Conservation (phyloP, 2,797 vertebrate genomes). For the Scomberomorus guttatus region DNA sequence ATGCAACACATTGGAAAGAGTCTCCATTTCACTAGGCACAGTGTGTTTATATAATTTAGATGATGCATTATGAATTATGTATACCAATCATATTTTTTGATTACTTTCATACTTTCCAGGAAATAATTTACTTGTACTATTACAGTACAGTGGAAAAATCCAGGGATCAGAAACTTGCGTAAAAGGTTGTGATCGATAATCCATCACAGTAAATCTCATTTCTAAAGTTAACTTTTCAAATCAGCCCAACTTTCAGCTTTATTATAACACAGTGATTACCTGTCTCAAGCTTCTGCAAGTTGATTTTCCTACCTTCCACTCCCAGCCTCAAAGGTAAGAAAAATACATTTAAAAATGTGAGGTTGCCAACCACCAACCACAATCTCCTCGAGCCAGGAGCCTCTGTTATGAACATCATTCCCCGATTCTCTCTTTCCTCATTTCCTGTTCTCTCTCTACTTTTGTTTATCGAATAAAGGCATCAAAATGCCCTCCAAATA, state of each 20-base stretch:
- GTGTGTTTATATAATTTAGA: neutral
- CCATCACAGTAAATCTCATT: neutral
- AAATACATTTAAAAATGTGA: constrained; percentile 7
- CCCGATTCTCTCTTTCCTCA: neutral
- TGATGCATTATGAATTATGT: neutral
- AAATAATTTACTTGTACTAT: neutral
- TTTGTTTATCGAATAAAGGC: neutral
- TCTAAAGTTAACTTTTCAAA: neutral
- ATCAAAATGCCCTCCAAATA: neutral
- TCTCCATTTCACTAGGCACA: neutral
- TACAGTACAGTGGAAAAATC: neutral
- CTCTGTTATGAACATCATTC: neutral
- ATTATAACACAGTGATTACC: neutral
- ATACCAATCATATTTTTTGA: neutral
- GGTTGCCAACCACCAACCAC: neutral
- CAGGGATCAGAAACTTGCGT: accelerated
- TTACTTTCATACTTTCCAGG: neutral
- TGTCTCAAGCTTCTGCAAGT: neutral
- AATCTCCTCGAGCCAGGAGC: neutral
- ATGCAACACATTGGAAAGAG: neutral
- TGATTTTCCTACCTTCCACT: neutral
- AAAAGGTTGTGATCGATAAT: neutral
- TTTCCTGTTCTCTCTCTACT: neutral
- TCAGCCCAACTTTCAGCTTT: neutral
- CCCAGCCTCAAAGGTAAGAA: too few relatives aligned